Evolutionary conservation across 2,113 vertebrate species (phyloP).

Genomic region (Xiphophorus maculatus): DNA sequence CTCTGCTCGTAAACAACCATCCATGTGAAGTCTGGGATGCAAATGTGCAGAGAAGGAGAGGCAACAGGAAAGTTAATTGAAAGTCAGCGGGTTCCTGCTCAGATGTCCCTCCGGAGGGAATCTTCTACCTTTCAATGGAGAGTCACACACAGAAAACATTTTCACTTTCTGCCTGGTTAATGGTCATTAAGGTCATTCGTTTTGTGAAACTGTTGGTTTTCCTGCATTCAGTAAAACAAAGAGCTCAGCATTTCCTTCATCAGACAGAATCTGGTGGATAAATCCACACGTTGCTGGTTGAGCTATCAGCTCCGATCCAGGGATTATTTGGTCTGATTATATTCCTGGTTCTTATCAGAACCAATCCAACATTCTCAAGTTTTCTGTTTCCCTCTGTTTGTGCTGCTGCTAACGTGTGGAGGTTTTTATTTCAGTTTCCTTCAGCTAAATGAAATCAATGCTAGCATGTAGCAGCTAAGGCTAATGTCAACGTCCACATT

Average conservation of each 20-base stretch:
- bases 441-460: too few relatives aligned
- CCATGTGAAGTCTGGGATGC: constrained; percentile 13
- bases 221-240: not conserved
- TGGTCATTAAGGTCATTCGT: not conserved
- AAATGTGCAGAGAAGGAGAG: constrained; percentile 42
- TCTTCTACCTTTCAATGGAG: not conserved
- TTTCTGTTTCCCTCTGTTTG: not conserved
- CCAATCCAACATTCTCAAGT: not conserved
- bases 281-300: not conserved
- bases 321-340: not conserved
- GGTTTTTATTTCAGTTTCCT: not conserved
- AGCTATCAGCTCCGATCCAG: not conserved
- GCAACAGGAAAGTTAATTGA: constrained; percentile 49
- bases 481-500: too few relatives aligned
- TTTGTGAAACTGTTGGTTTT: too few relatives aligned
- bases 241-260: not conserved
- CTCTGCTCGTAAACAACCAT: constrained; percentile 29
- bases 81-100: constrained; percentile 47
- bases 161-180: not conserved
- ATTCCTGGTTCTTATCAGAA: not conserved
- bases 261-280: not conserved
- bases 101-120: constrained; percentile 20
- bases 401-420: not conserved
- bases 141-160: constrained; percentile 22
- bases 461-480: too few relatives aligned